Evolutionary conservation across 2,888 invertebrate genomes (phyloP).

Genomic region (Myathropa florea): DNA sequence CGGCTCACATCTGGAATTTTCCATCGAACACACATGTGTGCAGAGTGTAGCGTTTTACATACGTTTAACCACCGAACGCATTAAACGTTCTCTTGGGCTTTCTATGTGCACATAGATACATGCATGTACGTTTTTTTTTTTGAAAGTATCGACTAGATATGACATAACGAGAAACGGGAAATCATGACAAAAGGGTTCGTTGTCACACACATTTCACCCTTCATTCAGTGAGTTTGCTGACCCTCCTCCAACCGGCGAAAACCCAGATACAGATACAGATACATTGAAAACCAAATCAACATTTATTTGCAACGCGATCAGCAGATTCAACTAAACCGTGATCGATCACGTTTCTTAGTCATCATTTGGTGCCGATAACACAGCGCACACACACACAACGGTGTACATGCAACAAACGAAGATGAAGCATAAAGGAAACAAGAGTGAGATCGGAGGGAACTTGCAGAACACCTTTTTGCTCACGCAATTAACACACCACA

Average conservation of each 20-base stretch:
- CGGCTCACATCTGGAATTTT: constrained; percentile 25
- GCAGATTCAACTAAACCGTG: constrained; percentile 41
- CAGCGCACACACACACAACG: neutral
- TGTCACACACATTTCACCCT: constrained; percentile 16
- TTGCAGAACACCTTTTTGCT: constrained; percentile 44
- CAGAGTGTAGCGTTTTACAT: neutral
- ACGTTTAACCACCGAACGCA: too few species aligned
- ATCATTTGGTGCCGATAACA: constrained; percentile 17
- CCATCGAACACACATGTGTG: constrained; percentile 10
- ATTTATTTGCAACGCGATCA: constrained; percentile 18
- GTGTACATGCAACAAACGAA: neutral
- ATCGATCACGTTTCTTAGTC: constrained; percentile 62
- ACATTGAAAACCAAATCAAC: neutral
- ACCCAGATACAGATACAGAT: neutral
- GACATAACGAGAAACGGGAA: neutral
- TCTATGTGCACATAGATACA: neutral
- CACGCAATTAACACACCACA: constrained; percentile 42
- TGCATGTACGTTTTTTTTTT: neutral
- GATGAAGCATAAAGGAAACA: constrained; percentile 7
- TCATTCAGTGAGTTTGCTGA: neutral
- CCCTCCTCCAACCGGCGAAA: neutral
- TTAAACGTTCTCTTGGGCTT: too few species aligned
- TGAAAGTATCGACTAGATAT: neutral
- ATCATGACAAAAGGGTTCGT: constrained; percentile 2
- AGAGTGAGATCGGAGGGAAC: constrained; percentile 15